These are phyloP conservation scores for Dissostichus mawsoni DNA, from an alignment of 2,113 vertebrate genomes.

Conservation along the genomic window DNA sequence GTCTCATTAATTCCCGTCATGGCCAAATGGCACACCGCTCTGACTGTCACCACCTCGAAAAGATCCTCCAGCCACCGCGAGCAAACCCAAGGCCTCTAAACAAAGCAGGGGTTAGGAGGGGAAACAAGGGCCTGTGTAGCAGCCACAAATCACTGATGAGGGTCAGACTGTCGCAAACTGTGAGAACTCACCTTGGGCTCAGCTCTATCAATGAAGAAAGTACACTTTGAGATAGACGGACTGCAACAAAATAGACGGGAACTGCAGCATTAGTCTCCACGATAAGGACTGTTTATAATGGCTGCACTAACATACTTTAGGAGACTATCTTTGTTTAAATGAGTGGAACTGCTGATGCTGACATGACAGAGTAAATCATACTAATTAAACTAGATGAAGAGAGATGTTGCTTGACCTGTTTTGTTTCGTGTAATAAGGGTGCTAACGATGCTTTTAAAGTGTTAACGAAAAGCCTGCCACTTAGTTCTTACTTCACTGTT, in stretches of 20 bases:
- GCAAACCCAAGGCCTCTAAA: constrained; percentile 47
- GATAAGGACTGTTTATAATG: constrained; percentile 23
- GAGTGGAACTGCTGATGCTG: constrained; percentile 1
- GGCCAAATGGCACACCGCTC: constrained; percentile 54
- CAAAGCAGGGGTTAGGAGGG: constrained; percentile 40
- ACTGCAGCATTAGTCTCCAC: constrained; percentile 9
- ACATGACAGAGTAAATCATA: constrained; percentile 27
- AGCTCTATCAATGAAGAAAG: constrained; percentile 53
- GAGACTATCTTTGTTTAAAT: constrained; percentile 9
- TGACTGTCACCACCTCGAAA: constrained; percentile 52
- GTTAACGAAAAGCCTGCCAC: constrained; percentile 31
- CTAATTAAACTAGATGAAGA: constrained; percentile 43
- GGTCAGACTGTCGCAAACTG: constrained; percentile 49
- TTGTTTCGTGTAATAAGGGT: constrained; percentile 51
- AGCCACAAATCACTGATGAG: constrained; percentile 71
- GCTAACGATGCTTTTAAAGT: constrained; percentile 63
- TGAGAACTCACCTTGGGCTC: constrained; percentile 62
- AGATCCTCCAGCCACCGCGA: constrained; percentile 28
- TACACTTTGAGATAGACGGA: constrained; percentile 51
- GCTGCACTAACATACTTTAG: constrained; percentile 1
- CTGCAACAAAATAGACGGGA: constrained; percentile 16
- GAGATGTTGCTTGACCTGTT: constrained; percentile 29
- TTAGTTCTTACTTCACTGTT: constrained; percentile 15
- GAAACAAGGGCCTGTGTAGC: constrained; percentile 29
- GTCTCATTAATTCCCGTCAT: constrained; percentile 80